Evolutionary conservation across 2,888 invertebrate species (phyloP).

Genomic region (Drosophila flavopinicola): DNA sequence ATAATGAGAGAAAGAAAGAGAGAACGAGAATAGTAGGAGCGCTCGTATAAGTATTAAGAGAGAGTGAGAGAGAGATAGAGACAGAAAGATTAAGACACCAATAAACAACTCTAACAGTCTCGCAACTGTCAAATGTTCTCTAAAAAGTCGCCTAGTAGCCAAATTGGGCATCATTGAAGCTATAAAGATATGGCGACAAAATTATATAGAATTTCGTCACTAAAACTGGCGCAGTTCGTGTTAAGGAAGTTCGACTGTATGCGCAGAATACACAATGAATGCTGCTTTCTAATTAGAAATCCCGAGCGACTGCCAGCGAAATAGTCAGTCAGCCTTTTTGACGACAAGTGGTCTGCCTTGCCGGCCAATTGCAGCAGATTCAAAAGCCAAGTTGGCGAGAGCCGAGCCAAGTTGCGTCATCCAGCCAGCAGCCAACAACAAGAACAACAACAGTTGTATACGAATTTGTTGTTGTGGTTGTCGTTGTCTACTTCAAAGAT

Average conservation of each 20-base stretch:
- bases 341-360: constrained; percentile 78
- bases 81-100: too few species aligned
- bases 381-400: constrained; percentile 15
- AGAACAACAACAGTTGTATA: constrained; percentile 44
- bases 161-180: too few species aligned
- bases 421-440: constrained; percentile 46
- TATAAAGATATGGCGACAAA: too few species aligned
- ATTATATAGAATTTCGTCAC: too few species aligned
- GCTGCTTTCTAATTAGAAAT: constrained; percentile 58
- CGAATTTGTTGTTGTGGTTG: constrained; percentile 19
- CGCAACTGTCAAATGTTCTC: too few species aligned
- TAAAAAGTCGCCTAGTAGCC: too few species aligned
- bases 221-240: too few species aligned
- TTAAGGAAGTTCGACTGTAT: not conserved
- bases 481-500: constrained; percentile 65
- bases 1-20: too few species aligned
- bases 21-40: too few species aligned
- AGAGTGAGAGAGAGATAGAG: too few species aligned
- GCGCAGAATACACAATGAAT: constrained; percentile 39
- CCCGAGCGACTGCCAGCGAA: constrained; percentile 24
- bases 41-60: too few species aligned
- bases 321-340: constrained; percentile 40
- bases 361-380: constrained; percentile 33
- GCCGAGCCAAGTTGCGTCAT: constrained; percentile 50
- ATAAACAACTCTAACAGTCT: too few species aligned